phyloP scores from a whole-genome alignment of 1,140 invertebrate species.

The Coptotermes formosanus region DNA sequence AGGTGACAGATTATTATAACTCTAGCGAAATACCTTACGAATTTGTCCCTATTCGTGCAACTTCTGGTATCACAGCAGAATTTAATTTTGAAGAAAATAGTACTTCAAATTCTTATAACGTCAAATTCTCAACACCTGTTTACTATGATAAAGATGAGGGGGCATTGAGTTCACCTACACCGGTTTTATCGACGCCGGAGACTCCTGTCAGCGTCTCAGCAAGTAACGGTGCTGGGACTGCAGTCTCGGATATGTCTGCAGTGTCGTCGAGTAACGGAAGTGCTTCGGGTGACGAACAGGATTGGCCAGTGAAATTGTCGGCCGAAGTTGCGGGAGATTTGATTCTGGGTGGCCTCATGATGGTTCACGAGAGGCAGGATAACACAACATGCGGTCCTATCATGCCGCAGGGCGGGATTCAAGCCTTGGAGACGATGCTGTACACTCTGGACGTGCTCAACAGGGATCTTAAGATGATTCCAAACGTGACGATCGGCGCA shows the following conservation, averaged over 20 bases:
- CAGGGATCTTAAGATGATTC: slow-evolving; percentile 57
- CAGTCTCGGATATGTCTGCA: not conserved
- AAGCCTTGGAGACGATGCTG: slow-evolving; percentile 90
- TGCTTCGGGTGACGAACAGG: not conserved
- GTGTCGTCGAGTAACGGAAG: not conserved
- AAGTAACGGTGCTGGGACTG: not conserved
- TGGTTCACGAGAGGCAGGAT: slow-evolving; percentile 91
- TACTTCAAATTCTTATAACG: not conserved
- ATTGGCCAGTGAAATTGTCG: slow-evolving; percentile 84
- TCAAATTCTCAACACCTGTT: not conserved
- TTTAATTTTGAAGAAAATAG: not conserved
- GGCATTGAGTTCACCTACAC: not conserved
- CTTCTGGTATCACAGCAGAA: not conserved
- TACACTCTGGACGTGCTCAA: slow-evolving; percentile 88
- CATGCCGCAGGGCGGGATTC: slow-evolving; percentile 91
- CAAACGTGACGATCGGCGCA: slow-evolving; percentile 79
- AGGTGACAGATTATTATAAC: not conserved
- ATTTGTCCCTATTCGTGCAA: not conserved
- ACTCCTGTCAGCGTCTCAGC: not conserved
- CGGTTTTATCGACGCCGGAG: not conserved
- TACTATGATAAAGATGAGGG: not conserved
- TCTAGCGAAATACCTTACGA: not conserved
- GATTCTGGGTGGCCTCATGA: slow-evolving; percentile 87
- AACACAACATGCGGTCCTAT: slow-evolving; percentile 81
- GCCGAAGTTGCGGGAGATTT: slow-evolving; percentile 82